These are phyloP conservation scores for Spondyliosoma cantharus DNA, from an alignment of 2,797 vertebrate species.

Conservation along the genomic window DNA sequence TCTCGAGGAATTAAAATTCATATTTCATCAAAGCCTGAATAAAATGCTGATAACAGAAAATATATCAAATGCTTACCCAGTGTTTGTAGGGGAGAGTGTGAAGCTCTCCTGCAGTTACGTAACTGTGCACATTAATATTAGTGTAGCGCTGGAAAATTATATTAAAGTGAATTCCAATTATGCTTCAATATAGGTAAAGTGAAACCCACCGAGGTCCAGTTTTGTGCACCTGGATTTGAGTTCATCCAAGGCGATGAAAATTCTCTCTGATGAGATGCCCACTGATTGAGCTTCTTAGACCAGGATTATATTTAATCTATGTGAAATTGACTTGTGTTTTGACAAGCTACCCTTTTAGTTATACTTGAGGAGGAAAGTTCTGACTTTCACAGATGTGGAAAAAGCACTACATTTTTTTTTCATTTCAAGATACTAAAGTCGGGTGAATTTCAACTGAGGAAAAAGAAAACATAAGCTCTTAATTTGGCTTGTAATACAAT, in stretches of 20 bases:
- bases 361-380: constrained; percentile 35
- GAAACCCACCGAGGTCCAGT: constrained; percentile 20
- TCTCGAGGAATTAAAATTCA: constrained; percentile 69
- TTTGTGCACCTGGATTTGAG: constrained; percentile 24
- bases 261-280: constrained; percentile 20
- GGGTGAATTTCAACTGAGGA: neutral
- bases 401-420: constrained; percentile 22
- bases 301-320: constrained; percentile 49
- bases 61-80: constrained; percentile 56
- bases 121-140: constrained; percentile 42
- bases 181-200: neutral
- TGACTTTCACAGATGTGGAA: constrained; percentile 37
- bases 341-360: constrained; percentile 43
- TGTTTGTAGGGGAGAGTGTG: constrained; percentile 38
- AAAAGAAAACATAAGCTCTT: neutral
- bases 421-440: constrained; percentile 1
- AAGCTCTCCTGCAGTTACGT: constrained; percentile 36
- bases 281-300: constrained; percentile 25
- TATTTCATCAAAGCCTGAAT: constrained; percentile 70
- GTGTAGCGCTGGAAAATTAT: neutral
- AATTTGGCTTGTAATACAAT: neutral
- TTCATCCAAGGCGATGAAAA: constrained; percentile 16
- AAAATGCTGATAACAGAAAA: constrained; percentile 73
- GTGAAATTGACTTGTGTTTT: constrained; percentile 48
- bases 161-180: constrained; percentile 37